Evolutionary conservation across 2,113 vertebrate species (phyloP), one percentile per base, ranked within the genome.

Genomic region (Lipophrys pholis): DNA sequence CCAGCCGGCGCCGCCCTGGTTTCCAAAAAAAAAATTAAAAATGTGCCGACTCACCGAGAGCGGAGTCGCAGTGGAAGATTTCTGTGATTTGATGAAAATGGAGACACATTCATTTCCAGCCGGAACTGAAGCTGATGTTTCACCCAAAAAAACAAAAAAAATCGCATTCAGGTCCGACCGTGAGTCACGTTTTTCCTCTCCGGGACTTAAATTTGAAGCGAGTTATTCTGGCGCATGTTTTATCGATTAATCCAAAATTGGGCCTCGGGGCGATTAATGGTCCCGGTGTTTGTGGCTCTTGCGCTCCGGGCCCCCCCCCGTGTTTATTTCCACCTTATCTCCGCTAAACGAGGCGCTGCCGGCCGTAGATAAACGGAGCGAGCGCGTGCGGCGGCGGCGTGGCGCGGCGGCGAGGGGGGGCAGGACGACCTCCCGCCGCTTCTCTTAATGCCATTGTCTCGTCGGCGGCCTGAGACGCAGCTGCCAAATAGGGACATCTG

Each of bases 401-500:
- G 41, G 43, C 8, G 36, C 68, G 67, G 56, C 67, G 11, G 50
- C 50, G 59, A 50, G 61, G 61, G 54, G 73, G 61, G n/a, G n/a
- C n/a, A n/a, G n/a, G n/a, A n/a, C n/a, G n/a, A n/a, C n/a, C n/a
- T n/a, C 57, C 57, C 61, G 40, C 21, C n/a, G 46, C 70, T 73
- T 61, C 62, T 46, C 51, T 43, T 78, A 53, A 63, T 57, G 5
- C 80, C 35, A 5, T 59, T 79, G 78, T 69, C 71, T 48, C 8
- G 52, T 73, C 70, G 51, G 36, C 67, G 21, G 71, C n/a, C 46
- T 70, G 46, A 78, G 58, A 78, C 76, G 54, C 81, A 83, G 82
- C 83, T 80, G 84, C 83, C 21, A 30, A 35, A 76, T 10, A 67
- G 77, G 80, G 88, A 92, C 89, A 87, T 92, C 85, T 92, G 90